Base-by-base conservation (phyloP, 2,113 vertebrate species). In the Actenoides hombroni region DNA sequence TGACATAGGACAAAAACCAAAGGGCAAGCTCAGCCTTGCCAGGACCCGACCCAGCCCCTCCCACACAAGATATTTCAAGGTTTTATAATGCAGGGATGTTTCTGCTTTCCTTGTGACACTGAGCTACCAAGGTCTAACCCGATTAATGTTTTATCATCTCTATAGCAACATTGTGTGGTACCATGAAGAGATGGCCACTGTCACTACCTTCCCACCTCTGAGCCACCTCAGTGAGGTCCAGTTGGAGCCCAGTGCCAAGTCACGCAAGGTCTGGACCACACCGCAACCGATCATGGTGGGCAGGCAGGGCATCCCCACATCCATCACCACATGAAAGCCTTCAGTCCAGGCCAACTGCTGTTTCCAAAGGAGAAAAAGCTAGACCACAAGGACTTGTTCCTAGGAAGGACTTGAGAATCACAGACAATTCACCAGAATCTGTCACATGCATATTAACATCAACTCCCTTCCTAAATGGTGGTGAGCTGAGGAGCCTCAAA, bases 201-300 rank as follows among this genome's bases (percentile, higher is more conserved):
- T 19, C 14, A 16, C 7, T 1, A 8, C 23, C 37, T 57, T 61
- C 28, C 33, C 20, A 68, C 29, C 33, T 76, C 39, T 75, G 26
- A 23, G 68, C 9, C 61, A 67, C 20, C 23, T 60, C 65, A 42
- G 29, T 13, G 24, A 63, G 26, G 42, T 51, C 61, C 35, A 68
- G 10, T 6, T 87, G 70, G 26, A 85, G 44, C 33, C 16, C 5
- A 1, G 11, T 63, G 23, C 25, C 29, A 51, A 19, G 35, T 14
- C 48, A 51, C 20, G 11, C 8, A 35, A 17, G 6, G 8, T 68
- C 56, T 71, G 48, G 28, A 18, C 4, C 39, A 79, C 48, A 37
- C 19, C 3, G 0, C 54, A 59, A 10, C 5, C 1, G 1, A 59
- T 19, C 1, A 0, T 29, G 13, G 13, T n/a, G 68, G 21, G 16